Evolutionary conservation across 2,888 invertebrate genomes (phyloP), one percentile per base, ranked within the genome.

Genomic region (Chrysina gloriosa): DNA sequence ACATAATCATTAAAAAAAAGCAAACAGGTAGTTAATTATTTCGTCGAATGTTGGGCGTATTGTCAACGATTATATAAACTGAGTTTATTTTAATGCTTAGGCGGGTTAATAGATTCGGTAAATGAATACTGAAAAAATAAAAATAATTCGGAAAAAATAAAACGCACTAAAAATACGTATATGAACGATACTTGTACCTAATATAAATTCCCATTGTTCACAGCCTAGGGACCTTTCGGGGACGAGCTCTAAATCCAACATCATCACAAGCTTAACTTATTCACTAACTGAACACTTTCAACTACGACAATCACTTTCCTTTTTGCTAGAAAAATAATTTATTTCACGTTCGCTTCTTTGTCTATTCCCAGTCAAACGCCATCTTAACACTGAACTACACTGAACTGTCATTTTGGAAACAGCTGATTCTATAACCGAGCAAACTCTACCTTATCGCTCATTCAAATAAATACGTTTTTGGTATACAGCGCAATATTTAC

Each of bases 191-290:
- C 27, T n/a, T n/a, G n/a, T 87, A 95, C 96, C 96, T 86, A 96
- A 86, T 84, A 95, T 91, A 86, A 98, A 97, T 87, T 98, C 97
- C 97, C 97, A 97, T 88, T 95, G 93, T 85, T 97, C 97, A 85
- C 96, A 95, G 85, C 97, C 95, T 82, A 98, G 89, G 79, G 95
- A 95, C 81, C 94, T 90, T 86, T 97, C 97, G 77, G 97, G 97
- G 83, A 95, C 90, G 80, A 98, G 94, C 89, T 98, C 97, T 83
- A 98, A 89, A 85, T 97, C 96, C 86, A 98, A 89, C 97, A 98
- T 98, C 84, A 81, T 87, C 84, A 71, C 70, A 47, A 68, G 70
- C 65, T 61, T 56, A 27, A 45, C 11, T 47, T 36, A 63, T 58
- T 48, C 50, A 63, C 48, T 63, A 48, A 58, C 63, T 50, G 34